A percentile compares a stretch with the other conserved stretches of the same genome.
Evolutionary conservation across 2,797 vertebrate species (phyloP).

Genomic region (Melanotaenia boesemani): DNA sequence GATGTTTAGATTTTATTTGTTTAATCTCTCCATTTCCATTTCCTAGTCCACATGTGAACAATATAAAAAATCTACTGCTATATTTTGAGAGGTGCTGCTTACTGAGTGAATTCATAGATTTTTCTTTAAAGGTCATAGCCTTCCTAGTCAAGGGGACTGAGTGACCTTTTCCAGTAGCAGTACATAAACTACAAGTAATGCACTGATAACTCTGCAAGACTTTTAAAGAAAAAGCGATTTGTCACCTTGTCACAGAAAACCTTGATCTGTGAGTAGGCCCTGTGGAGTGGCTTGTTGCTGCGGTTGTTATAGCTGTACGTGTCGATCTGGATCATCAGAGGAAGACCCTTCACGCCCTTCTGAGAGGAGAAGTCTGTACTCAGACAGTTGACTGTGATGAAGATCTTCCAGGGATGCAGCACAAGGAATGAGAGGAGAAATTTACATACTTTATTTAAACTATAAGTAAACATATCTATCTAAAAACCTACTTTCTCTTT

Average conservation of each 20-base stretch:
- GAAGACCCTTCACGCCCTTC: constrained; percentile 98
- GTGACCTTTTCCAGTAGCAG: neutral
- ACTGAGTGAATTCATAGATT: neutral
- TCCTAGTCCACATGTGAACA: too few species aligned
- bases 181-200: neutral
- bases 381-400: constrained; percentile 98
- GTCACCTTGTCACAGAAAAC: constrained; percentile 99
- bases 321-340: constrained; percentile 98
- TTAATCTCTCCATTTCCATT: too few species aligned
- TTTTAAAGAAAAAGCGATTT: neutral
- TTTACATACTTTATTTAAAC: neutral
- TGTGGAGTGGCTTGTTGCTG: constrained; percentile 97
- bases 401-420: constrained; percentile 84
- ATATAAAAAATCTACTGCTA: neutral
- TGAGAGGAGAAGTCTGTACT: constrained; percentile 99
- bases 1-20: too few species aligned
- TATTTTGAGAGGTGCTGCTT: neutral
- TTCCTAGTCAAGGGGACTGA: neutral
- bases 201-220: neutral
- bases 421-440: neutral
- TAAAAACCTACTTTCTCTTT: neutral
- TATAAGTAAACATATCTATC: neutral
- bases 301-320: constrained; percentile 99
- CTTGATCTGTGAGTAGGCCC: constrained; percentile 98
- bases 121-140: neutral